A percentile compares a stretch with the other conserved stretches of the same genome.
These are phyloP conservation scores for Calameuta filiformis DNA, from an alignment of 2,888 invertebrate species.

Conservation along the genomic window DNA sequence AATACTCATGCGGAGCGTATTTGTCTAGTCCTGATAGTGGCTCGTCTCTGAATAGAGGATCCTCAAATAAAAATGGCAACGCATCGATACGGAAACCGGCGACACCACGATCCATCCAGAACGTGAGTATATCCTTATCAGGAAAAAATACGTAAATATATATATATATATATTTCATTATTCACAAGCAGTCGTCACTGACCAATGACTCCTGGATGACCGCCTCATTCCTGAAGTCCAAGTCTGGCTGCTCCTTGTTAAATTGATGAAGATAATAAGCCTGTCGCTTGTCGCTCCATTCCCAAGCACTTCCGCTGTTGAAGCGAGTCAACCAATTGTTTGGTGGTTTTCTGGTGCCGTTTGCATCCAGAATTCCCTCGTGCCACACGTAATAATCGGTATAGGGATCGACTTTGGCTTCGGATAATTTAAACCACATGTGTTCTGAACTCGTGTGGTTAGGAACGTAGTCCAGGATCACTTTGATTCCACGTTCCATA, in stretches of 20 bases:
- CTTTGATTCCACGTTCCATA: slow-evolving; percentile 69
- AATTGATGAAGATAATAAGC: slow-evolving; percentile 18
- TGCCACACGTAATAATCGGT: slow-evolving; percentile 69
- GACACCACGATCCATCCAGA: slow-evolving; percentile 86
- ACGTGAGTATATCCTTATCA: slow-evolving; percentile 74
- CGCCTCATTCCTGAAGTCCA: slow-evolving; percentile 1
- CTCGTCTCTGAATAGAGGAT: slow-evolving; percentile 70
- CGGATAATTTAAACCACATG: slow-evolving; percentile 69
- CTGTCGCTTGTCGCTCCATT: slow-evolving; percentile 50
- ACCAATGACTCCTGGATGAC: neutral
- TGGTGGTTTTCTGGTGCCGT: slow-evolving; percentile 50
- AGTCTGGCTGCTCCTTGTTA: neutral
- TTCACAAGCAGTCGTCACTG: too few species aligned
- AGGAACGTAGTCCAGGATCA: slow-evolving; percentile 76
- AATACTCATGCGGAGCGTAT: slow-evolving; percentile 64
- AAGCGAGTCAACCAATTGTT: slow-evolving; percentile 69
- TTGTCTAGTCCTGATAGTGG: slow-evolving; percentile 65
- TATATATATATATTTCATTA: too few species aligned
- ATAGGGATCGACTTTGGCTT: slow-evolving; percentile 54
- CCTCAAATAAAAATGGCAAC: slow-evolving; percentile 75
- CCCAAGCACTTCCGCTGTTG: slow-evolving; percentile 69
- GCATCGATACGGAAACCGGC: slow-evolving; percentile 90
- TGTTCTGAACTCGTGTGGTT: slow-evolving; percentile 68
- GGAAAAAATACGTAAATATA: neutral
- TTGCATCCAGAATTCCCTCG: slow-evolving; percentile 49